Conservation (phyloP, 2,113 vertebrate species). For the Pitta sordida region DNA sequence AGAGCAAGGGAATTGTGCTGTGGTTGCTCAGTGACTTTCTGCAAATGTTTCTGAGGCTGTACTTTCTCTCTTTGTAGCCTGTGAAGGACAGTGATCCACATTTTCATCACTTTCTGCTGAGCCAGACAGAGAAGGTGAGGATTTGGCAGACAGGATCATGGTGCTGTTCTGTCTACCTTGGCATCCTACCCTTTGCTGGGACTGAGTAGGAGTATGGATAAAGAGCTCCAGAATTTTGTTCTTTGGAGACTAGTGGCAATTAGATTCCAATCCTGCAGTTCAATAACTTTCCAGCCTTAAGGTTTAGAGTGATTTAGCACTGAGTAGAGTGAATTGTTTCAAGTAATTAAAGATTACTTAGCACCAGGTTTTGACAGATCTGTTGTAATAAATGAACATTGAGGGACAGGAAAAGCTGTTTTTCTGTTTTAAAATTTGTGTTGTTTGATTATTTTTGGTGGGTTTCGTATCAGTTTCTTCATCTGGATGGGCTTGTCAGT, state of each 20-base stretch:
- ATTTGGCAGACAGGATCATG: neutral
- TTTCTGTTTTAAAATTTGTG: neutral
- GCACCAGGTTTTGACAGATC: neutral
- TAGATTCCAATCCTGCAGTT: neutral
- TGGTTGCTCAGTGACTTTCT: neutral
- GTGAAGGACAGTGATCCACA: conserved; percentile 93
- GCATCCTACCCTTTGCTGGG: neutral
- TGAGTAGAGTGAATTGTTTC: neutral
- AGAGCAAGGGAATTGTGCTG: neutral
- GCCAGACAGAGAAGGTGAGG: conserved; percentile 97
- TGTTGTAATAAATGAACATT: neutral
- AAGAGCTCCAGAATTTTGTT: neutral
- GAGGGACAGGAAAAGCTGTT: neutral
- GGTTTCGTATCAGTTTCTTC: neutral
- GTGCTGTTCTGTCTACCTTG: neutral
- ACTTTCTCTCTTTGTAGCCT: conserved; percentile 83
- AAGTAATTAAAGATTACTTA: neutral
- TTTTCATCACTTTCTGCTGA: conserved; percentile 97
- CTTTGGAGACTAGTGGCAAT: neutral
- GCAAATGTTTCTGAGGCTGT: conserved; percentile 45
- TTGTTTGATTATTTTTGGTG: neutral
- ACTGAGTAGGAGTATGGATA: neutral
- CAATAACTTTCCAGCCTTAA: neutral
- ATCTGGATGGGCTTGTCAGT: neutral
- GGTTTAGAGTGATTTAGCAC: neutral